These are phyloP conservation scores for Zootermopsis nevadensis DNA, from an alignment of 2,888 invertebrate species.

Conservation along the genomic window DNA sequence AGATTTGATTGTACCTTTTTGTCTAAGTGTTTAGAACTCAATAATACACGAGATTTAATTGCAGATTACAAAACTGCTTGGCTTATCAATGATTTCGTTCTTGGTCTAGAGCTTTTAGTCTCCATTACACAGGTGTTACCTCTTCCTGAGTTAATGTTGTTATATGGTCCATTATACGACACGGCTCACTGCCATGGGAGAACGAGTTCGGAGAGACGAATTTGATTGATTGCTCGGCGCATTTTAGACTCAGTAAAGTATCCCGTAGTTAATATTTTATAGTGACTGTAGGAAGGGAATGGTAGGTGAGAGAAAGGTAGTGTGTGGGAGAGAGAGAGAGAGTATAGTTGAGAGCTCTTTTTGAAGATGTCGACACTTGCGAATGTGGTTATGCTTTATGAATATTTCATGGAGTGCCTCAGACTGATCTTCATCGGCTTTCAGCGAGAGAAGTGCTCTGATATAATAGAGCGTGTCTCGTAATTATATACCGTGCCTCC, in stretches of 20 bases:
- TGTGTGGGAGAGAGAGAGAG: background rate
- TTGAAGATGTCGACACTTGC: conserved; percentile 28
- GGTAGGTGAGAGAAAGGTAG: background rate
- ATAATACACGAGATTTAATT: too few species aligned
- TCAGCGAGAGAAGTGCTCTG: conserved; percentile 19
- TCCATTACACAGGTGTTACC: too few species aligned
- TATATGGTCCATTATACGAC: background rate
- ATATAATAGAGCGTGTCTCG: conserved; percentile 25
- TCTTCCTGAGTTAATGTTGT: background rate
- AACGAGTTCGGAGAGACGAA: background rate
- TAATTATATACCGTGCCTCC: conserved; percentile 27
- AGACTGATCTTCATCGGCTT: conserved; percentile 16
- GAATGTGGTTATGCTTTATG: conserved; percentile 33
- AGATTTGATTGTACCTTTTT: too few species aligned
- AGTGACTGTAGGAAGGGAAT: conserved; percentile 24
- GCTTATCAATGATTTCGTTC: too few species aligned
- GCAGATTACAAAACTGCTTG: too few species aligned
- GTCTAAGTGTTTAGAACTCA: too few species aligned
- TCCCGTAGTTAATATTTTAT: conserved; percentile 24
- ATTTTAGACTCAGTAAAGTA: background rate
- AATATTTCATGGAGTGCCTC: conserved; percentile 29
- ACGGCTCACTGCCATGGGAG: background rate
- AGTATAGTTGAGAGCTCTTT: background rate
- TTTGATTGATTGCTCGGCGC: conserved; percentile 26
- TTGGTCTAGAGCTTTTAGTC: too few species aligned